Conservation (phyloP, 1,140 invertebrate genomes). For the Caenorhabditis brenneri region DNA sequence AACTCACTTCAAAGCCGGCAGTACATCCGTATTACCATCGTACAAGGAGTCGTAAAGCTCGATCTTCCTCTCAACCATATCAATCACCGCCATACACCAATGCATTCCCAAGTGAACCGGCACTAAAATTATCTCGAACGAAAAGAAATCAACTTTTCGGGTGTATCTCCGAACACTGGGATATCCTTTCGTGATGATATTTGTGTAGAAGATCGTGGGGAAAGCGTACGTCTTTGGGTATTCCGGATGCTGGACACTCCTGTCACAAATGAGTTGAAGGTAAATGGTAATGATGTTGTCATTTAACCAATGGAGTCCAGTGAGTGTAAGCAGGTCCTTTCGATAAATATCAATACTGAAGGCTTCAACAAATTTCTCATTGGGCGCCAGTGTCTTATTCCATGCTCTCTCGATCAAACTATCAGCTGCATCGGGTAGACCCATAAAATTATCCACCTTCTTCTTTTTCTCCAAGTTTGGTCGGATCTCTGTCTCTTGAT, state of each 20-base stretch:
- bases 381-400: constrained; percentile 13
- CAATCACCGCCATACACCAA: constrained; percentile 91
- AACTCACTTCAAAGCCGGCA: constrained; percentile 13
- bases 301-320: constrained; percentile 88
- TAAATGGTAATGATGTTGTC: constrained; percentile 96
- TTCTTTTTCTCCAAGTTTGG: constrained; percentile 30
- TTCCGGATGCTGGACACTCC: constrained; percentile 74
- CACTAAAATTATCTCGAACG: constrained; percentile 82
- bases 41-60: constrained; percentile 93
- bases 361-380: not conserved
- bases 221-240: constrained; percentile 79
- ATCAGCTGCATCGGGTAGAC: constrained; percentile 49
- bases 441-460: constrained; percentile 56
- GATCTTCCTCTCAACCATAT: constrained; percentile 81
- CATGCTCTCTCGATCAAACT: constrained; percentile 58
- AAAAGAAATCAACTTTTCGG: constrained; percentile 86
- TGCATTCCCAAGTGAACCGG: constrained; percentile 92
- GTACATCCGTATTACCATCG: constrained; percentile 71
- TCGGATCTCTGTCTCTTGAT: not conserved
- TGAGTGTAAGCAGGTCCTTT: constrained; percentile 82
- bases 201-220: constrained; percentile 94
- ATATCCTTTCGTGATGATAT: constrained; percentile 80
- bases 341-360: constrained; percentile 21
- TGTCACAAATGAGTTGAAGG: constrained; percentile 82
- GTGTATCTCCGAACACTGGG: constrained; percentile 84